Evolutionary conservation across 30 jellyfish, hydroid and myxozoan genomes (phyloP).

Genomic region (Pseudorhiza aurosa): DNA sequence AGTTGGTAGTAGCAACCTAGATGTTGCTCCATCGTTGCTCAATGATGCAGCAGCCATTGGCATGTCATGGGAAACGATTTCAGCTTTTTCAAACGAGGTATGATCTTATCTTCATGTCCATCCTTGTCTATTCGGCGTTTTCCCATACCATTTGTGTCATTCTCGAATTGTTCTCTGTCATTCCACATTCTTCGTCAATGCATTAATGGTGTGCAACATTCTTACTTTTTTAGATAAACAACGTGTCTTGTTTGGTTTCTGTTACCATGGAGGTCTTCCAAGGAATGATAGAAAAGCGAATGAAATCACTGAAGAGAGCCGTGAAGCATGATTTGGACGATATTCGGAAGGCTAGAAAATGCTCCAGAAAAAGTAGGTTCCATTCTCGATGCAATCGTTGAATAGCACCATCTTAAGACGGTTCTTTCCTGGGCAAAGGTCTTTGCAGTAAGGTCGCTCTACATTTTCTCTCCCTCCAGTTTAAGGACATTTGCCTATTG

Average conservation of each 20-base stretch:
- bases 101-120: too few relatives aligned
- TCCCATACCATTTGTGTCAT: too few relatives aligned
- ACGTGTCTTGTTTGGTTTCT: slow-evolving; percentile 73
- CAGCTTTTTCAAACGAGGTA: slow-evolving; percentile 62
- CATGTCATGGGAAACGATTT: slow-evolving; percentile 54
- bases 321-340: slow-evolving; percentile 50
- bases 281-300: slow-evolving; percentile 50
- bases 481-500: too few relatives aligned
- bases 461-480: neutral
- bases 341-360: slow-evolving; percentile 35
- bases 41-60: slow-evolving; percentile 68
- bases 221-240: slow-evolving; percentile 41
- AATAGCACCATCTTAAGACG: too few relatives aligned
- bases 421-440: too few relatives aligned
- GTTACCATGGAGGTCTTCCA: slow-evolving; percentile 68
- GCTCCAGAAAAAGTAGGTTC: slow-evolving; percentile 62
- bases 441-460: neutral
- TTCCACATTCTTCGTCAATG: neutral
- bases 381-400: too few relatives aligned
- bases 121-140: too few relatives aligned
- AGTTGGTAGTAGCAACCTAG: slow-evolving; percentile 46
- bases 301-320: slow-evolving; percentile 46
- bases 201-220: neutral
- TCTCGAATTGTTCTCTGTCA: neutral
- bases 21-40: neutral